Percentiles rank a stretch among this genome's conserved stretches.
Evolutionary conservation across 2,888 invertebrate species (phyloP).

Genomic region (Metalampra italica): DNA sequence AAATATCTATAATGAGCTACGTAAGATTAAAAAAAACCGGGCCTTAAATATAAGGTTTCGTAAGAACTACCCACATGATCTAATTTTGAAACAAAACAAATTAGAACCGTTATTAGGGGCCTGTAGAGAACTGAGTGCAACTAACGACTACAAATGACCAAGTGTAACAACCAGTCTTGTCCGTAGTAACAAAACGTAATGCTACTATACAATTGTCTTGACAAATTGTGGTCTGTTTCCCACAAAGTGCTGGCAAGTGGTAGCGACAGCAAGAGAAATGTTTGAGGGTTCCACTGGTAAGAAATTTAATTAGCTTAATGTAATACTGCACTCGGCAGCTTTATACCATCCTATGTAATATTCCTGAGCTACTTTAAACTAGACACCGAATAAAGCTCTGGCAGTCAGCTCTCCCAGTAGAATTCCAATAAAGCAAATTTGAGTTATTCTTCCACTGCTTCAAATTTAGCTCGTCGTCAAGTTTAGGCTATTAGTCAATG

Average conservation of each 20-base stretch:
- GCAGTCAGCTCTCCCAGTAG: no score
- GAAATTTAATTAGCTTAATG: slow-evolving; percentile 33
- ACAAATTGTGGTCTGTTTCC: slow-evolving; percentile 32
- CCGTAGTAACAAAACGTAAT: slow-evolving; percentile 5
- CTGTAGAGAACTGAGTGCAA: background rate
- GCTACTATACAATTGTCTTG: slow-evolving; percentile 41
- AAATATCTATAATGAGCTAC: no score
- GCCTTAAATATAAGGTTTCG: no score
- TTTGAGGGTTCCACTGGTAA: slow-evolving; percentile 36
- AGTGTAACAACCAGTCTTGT: background rate
- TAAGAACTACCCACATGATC: no score
- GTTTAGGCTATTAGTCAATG: no score
- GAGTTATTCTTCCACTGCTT: no score
- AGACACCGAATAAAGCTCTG: no score
- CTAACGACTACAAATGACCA: background rate
- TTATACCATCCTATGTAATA: background rate
- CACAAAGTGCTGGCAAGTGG: slow-evolving; percentile 37
- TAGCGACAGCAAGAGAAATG: slow-evolving; percentile 29
- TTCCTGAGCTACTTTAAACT: no score
- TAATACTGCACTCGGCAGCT: slow-evolving; percentile 19
- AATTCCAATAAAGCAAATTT: no score
- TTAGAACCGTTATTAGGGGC: background rate
- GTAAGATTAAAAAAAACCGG: no score
- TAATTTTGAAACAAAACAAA: background rate
- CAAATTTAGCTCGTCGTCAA: no score